These are phyloP conservation scores for Monopterus albus DNA, from an alignment of 2,113 vertebrate species.

Conservation along the genomic window DNA sequence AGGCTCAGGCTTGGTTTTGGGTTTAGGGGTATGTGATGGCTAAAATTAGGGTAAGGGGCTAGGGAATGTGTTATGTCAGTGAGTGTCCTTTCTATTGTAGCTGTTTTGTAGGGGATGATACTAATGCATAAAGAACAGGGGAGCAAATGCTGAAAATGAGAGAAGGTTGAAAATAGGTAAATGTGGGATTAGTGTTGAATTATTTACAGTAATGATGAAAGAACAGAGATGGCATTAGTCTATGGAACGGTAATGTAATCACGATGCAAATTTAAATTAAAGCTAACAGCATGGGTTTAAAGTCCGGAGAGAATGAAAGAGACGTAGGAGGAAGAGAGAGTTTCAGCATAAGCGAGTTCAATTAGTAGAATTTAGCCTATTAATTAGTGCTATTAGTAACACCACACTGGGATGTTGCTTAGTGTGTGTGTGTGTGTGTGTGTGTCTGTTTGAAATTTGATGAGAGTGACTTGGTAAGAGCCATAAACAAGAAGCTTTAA, in stretches of 20 bases:
- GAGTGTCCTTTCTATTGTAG: no score
- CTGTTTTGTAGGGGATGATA: no score
- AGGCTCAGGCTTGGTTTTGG: no score
- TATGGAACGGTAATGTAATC: constrained; percentile 58
- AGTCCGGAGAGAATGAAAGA: constrained; percentile 62
- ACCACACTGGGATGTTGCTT: constrained; percentile 58
- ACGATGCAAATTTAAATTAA: constrained; percentile 64
- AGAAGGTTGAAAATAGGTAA: constrained; percentile 43
- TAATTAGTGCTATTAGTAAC: constrained; percentile 79
- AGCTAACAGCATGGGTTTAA: constrained; percentile 54
- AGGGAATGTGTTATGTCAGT: not conserved
- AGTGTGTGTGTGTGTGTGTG: constrained; percentile 39
- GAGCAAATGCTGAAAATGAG: constrained; percentile 16
- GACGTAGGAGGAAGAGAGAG: constrained; percentile 53
- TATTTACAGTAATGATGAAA: constrained; percentile 53
- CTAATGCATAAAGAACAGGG: not conserved
- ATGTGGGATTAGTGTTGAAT: constrained; percentile 50
- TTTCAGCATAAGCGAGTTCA: constrained; percentile 74
- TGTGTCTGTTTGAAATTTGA: constrained; percentile 61
- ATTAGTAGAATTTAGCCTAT: constrained; percentile 80
- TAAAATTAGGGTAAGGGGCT: no score
- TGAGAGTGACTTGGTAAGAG: constrained; percentile 66
- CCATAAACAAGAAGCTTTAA: constrained; percentile 58
- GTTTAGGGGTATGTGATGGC: no score
- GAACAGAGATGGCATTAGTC: constrained; percentile 38